Base-by-base conservation (phyloP, 2,797 vertebrate genomes). In the Cetoscarus ocellatus region DNA sequence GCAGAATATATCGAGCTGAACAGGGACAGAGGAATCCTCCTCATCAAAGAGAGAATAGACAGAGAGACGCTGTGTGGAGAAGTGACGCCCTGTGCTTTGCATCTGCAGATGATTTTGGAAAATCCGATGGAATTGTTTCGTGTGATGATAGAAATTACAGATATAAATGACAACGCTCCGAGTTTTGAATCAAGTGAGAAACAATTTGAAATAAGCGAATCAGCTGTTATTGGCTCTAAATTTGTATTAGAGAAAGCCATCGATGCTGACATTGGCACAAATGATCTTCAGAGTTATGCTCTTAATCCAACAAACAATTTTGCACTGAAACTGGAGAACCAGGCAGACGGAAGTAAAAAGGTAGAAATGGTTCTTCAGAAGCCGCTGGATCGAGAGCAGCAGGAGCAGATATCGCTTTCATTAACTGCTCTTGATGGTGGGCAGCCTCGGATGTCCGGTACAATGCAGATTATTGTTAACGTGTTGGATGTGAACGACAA, bases 1-100 rank as follows among this genome's bases (percentile, higher is more conserved):
- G 61, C 39, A 6, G 80, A 93, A 55, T 96, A 94, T 83, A 93
- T 96, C 80, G 95, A 94, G 82, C 89, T 95, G 58, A 94, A 91
- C 74, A 85, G 91, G 79, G 82, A 87, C 47, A 94, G 87, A 27
- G 96, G 95, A 27, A 80, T 93, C 72, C 88, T 96, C 84, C 88
- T 95, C 9, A 87, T 96, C 48, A 94, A 88, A 48, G 94, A 96
- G 56, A 92, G 90, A 50, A 92, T 96, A 71, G 95, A 96, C 63
- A 92, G 96, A 72, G 95, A 94, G 71, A 45, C 86, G 58, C 75
- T 94, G 3, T 94, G 93, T 62, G 75, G 93, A 3, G 70, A 94
- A 0, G 84, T 91, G 27, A 79, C 88, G 52, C 80, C 84, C 43
- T 95, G 93, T 72, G 74, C 91, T 62, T 79, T 94, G 34, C 89